A percentile compares a stretch with the other conserved stretches of the same genome.
phyloP scores from a whole-genome alignment of 2,888 invertebrate genomes.

The Sphinx pinastri region DNA sequence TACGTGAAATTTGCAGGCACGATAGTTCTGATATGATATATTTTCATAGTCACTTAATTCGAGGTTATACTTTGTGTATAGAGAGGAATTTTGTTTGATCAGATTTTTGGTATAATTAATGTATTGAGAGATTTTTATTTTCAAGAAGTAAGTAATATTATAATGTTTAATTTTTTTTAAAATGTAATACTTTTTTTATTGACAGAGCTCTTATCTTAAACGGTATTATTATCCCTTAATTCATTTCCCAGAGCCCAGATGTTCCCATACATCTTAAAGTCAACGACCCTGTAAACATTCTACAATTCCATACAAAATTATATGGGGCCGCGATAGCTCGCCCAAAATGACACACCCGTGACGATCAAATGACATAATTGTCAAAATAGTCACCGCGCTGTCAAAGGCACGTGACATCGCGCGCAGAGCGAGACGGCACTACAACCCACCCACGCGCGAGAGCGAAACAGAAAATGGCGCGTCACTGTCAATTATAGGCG shows the following conservation, averaged over 20 bases:
- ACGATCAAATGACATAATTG: slow-evolving; percentile 84
- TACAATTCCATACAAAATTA: slow-evolving; percentile 79
- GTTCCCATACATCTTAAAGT: slow-evolving; percentile 76
- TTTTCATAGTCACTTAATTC: slow-evolving; percentile 7
- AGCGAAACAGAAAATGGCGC: slow-evolving; percentile 66
- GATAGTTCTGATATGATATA: slow-evolving; percentile 29
- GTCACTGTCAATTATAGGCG: slow-evolving; percentile 83
- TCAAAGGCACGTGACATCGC: slow-evolving; percentile 79
- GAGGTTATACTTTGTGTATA: not conserved
- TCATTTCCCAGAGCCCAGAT: slow-evolving; percentile 63
- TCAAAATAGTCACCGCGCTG: slow-evolving; percentile 81
- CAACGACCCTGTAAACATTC: slow-evolving; percentile 74
- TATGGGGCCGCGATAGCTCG: slow-evolving; percentile 76
- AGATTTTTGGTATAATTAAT: too few relatives aligned
- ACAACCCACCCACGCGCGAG: slow-evolving; percentile 37
- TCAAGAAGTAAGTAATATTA: too few relatives aligned
- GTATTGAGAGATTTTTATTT: too few relatives aligned
- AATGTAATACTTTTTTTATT: too few relatives aligned
- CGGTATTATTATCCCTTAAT: not conserved
- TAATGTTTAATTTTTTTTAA: too few relatives aligned
- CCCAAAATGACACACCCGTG: slow-evolving; percentile 80
- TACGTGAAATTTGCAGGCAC: slow-evolving; percentile 45
- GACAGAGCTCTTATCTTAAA: not conserved
- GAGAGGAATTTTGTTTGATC: too few relatives aligned
- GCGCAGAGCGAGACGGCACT: slow-evolving; percentile 52